A percentile compares a stretch with the other conserved stretches of the same genome.
Conservation (phyloP, 1,140 invertebrate species). For the Potamilus streckersoni region DNA sequence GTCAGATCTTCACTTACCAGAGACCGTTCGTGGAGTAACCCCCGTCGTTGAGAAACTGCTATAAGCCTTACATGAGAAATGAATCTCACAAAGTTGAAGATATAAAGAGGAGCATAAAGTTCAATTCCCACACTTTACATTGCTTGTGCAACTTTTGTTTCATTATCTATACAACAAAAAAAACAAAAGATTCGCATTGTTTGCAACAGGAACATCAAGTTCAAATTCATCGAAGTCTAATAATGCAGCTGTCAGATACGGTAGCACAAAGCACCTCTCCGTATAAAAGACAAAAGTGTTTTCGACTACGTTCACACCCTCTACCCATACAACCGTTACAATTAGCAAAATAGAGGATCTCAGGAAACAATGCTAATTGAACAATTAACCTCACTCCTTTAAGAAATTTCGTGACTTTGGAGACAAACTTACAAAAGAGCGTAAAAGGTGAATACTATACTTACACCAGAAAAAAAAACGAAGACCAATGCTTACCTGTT, state of each 20-base stretch:
- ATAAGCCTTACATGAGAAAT: constrained; percentile 38
- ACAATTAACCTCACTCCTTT: not conserved
- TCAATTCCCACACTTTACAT: constrained; percentile 30
- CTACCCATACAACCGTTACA: too few species aligned
- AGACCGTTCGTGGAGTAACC: constrained; percentile 29
- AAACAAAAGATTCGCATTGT: not conserved
- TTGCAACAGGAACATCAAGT: too few species aligned
- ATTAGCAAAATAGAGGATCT: not conserved
- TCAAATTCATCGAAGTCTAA: not conserved
- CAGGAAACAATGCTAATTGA: not conserved
- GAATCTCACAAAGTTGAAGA: constrained; percentile 23
- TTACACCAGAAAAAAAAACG: too few species aligned
- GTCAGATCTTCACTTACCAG: not conserved
- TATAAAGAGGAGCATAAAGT: constrained; percentile 25
- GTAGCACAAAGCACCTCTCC: constrained; percentile 9
- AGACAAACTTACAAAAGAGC: too few species aligned
- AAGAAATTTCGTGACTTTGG: too few species aligned
- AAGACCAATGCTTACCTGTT: too few species aligned
- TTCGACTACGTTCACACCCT: not conserved
- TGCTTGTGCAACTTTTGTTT: constrained; percentile 7
- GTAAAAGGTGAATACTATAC: too few species aligned
- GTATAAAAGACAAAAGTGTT: not conserved
- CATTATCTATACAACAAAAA: too few species aligned
- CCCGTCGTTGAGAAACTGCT: constrained; percentile 33
- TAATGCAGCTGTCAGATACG: not conserved